phyloP scores from a whole-genome alignment of 2,888 invertebrate genomes.

The Nemapogon koenigi region DNA sequence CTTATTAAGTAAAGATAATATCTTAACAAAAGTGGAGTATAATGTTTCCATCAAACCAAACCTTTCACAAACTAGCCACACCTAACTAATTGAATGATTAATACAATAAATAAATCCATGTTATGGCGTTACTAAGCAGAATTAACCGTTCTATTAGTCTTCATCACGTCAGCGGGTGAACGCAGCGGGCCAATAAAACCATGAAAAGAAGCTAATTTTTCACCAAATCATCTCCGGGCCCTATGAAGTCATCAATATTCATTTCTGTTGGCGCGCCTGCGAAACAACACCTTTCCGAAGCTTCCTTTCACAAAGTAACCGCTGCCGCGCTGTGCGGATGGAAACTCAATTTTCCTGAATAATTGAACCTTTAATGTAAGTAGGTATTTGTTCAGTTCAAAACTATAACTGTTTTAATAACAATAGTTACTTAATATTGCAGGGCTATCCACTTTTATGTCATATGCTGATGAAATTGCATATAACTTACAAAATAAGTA shows the following conservation, averaged over 20 bases:
- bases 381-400: no score
- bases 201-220: constrained; percentile 63
- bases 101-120: constrained; percentile 31
- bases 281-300: constrained; percentile 33
- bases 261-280: constrained; percentile 54
- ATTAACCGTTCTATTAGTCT: constrained; percentile 60
- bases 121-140: constrained; percentile 46
- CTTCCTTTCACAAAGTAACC: constrained; percentile 3
- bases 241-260: constrained; percentile 63
- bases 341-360: constrained; percentile 2
- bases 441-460: no score
- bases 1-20: no score
- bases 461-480: no score
- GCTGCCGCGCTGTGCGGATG: neutral
- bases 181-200: constrained; percentile 53
- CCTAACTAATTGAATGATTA: constrained; percentile 16
- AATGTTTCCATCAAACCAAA: no score
- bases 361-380: constrained; percentile 1
- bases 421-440: no score
- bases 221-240: constrained; percentile 60
- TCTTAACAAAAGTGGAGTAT: no score
- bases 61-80: no score
- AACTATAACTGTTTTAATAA: no score
- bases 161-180: constrained; percentile 44
- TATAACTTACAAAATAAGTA: no score